Conservation (phyloP, 1,140 invertebrate species). For the Magallana gigas region DNA sequence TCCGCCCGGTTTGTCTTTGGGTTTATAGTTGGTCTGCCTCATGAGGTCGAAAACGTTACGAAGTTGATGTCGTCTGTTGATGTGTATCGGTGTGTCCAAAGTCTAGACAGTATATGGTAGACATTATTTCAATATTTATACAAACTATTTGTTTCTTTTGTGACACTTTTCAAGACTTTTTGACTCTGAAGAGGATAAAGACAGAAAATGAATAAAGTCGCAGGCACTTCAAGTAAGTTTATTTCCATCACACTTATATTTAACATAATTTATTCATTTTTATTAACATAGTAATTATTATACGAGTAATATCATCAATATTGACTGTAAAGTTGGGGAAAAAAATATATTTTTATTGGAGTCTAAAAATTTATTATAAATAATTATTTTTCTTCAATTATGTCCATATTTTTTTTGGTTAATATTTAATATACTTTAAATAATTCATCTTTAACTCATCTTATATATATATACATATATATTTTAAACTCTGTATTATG, state of each 20-base stretch:
- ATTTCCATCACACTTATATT: neutral
- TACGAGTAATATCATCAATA: too few relatives aligned
- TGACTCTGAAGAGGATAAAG: neutral
- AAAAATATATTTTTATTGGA: too few relatives aligned
- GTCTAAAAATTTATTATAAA: too few relatives aligned
- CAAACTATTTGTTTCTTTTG: neutral
- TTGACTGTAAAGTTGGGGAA: too few relatives aligned
- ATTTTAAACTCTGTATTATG: too few relatives aligned
- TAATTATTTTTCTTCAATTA: too few relatives aligned
- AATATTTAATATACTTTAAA: too few relatives aligned
- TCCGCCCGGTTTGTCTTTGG: neutral
- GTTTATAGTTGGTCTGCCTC: neutral
- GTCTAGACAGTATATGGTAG: neutral
- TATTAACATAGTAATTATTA: neutral
- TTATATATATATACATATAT: too few relatives aligned
- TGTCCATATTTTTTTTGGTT: too few relatives aligned
- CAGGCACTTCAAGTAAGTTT: constrained; percentile 54
- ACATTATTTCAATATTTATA: constrained; percentile 18
- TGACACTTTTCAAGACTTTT: neutral
- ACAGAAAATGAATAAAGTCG: constrained; percentile 49
- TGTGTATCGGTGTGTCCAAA: neutral
- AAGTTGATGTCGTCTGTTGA: neutral
- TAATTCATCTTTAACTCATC: too few relatives aligned
- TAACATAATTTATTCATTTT: neutral
- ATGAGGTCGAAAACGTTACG: neutral